Base-by-base conservation (phyloP, 2,888 invertebrate genomes). In the Odontomyia ornata region DNA sequence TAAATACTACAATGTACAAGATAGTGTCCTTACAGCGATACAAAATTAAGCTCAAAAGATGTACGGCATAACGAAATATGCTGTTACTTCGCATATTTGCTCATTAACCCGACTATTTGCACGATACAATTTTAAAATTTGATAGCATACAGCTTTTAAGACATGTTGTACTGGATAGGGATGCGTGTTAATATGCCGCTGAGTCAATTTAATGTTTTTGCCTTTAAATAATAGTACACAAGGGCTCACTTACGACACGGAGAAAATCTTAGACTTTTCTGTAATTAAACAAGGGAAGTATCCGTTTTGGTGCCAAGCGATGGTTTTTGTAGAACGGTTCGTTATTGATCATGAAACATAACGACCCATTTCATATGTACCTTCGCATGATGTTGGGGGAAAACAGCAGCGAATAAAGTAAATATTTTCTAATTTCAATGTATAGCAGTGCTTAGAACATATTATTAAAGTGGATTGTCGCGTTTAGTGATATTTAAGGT, bases 111-210 rank as follows among this genome's bases (percentile, higher is more conserved):
- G 69, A 69, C 46, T 69, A 69, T 69, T 69, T 69, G 46, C 15
- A 69, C 46, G 25, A 69, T 47, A 69, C 69, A 69, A 69, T 69
- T 69, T 69, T 47, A 47, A 69, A 69, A 69, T 69, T 69, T 47
- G 47, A 18, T 11, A n/a, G 25, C 46, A 27, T 30, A 43, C 23
- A 27, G 18, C 25, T 36, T 18, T 62, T 28, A 62, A 62, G 28
- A 62, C 27, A 27, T 57, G 18, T 18, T 23, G 15, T 23, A 52
- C 23, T 1, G 15, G 18, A 4, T 13, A 52, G 4, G 18, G n/a
- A 52, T 28, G 23, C 27, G 18, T 60, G 23, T 62, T 28, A 25
- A 62, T 25, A 27, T 62, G 62, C 28, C 60, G 11, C 28, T 15
- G 28, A 28, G 28, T 28, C 15, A 27, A 23, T 62, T 9, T 25